Conservation (phyloP, 2,113 vertebrate species). For the Xiphophorus couchianus region DNA sequence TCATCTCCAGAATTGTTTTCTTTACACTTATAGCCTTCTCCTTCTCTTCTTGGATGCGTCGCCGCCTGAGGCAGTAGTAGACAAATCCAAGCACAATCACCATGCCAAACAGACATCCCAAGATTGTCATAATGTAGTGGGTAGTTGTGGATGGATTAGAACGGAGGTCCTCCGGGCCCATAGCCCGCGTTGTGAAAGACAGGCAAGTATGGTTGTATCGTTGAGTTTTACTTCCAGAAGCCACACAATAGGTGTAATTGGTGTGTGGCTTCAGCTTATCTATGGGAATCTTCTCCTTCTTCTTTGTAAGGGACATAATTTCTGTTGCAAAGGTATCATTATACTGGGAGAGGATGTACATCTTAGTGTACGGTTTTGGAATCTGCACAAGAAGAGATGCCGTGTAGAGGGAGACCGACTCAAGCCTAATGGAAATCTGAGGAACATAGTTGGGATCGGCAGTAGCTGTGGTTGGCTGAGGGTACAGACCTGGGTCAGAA, state of each 20-base stretch:
- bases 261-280: slow-evolving; percentile 90
- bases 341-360: slow-evolving; percentile 95
- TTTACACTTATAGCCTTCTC: slow-evolving; percentile 95
- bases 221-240: slow-evolving; percentile 90
- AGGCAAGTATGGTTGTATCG: slow-evolving; percentile 96
- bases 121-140: slow-evolving; percentile 98
- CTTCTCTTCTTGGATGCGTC: slow-evolving; percentile 93
- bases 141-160: slow-evolving; percentile 91
- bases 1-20: slow-evolving; percentile 98
- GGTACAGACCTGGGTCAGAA: slow-evolving; percentile 81
- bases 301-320: slow-evolving; percentile 89
- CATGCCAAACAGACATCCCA: slow-evolving; percentile 98
- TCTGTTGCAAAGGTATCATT: slow-evolving; percentile 89
- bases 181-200: slow-evolving; percentile 88
- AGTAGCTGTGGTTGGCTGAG: slow-evolving; percentile 87
- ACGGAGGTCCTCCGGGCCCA: slow-evolving; percentile 80
- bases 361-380: slow-evolving; percentile 93
- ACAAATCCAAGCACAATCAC: slow-evolving; percentile 95
- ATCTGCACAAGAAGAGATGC: slow-evolving; percentile 92
- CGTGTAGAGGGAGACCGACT: slow-evolving; percentile 85
- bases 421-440: slow-evolving; percentile 87
- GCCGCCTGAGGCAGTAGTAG: slow-evolving; percentile 93
- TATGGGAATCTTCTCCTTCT: slow-evolving; percentile 86
- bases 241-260: slow-evolving; percentile 95
- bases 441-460: slow-evolving; percentile 83